Percentiles rank a stretch among this genome's conserved stretches.
Conservation (phyloP, 2,888 invertebrate genomes). For the Caenorhabditis doughertyi region DNA sequence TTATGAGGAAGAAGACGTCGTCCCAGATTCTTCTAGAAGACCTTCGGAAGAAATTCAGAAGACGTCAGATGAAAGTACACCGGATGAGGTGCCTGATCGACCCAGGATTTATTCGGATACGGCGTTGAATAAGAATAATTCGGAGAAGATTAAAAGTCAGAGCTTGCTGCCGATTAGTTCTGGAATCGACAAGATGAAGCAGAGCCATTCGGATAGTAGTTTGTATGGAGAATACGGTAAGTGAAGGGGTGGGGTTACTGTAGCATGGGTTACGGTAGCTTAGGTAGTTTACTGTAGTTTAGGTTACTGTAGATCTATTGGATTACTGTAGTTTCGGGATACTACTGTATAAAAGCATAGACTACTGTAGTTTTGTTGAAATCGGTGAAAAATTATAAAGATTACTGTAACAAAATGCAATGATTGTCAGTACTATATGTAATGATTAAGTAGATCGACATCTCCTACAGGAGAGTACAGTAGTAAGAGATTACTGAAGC, state of each 20-base stretch:
- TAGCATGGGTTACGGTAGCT: neutral
- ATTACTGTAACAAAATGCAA: too few species aligned
- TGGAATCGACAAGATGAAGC: conserved; percentile 66
- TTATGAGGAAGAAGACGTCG: conserved; percentile 40
- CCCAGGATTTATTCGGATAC: conserved; percentile 57
- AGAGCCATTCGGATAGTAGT: conserved; percentile 73
- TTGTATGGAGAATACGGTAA: conserved; percentile 64
- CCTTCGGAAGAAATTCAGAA: neutral
- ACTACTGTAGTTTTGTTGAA: too few species aligned
- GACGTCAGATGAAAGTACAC: neutral
- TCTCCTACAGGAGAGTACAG: too few species aligned
- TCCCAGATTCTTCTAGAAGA: neutral
- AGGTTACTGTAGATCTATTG: too few species aligned
- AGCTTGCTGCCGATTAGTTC: conserved; percentile 53
- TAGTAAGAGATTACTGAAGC: too few species aligned
- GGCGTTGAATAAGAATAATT: conserved; percentile 41
- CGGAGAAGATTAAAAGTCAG: conserved; percentile 37
- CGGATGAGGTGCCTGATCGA: conserved; percentile 23
- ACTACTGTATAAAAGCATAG: too few species aligned
- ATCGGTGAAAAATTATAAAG: too few species aligned
- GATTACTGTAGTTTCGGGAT: neutral
- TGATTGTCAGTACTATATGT: too few species aligned
- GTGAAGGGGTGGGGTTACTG: neutral
- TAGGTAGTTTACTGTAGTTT: too few species aligned
- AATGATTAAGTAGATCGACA: too few species aligned